Evolutionary conservation across 2,113 vertebrate genomes (phyloP), one percentile per base, ranked within the genome.

Genomic region (Panthera tigris): DNA sequence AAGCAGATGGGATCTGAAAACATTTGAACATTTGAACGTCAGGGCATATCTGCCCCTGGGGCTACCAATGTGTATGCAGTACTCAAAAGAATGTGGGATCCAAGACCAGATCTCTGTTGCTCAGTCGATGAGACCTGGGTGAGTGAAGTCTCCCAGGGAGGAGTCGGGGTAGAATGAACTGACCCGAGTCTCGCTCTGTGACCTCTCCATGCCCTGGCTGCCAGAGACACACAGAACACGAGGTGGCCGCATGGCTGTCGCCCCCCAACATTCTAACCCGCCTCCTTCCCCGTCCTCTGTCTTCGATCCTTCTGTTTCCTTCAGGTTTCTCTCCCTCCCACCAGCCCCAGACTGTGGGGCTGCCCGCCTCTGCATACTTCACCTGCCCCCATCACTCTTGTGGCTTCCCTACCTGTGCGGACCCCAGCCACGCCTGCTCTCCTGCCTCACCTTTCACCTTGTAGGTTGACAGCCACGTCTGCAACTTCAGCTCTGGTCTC

Each of bases 381-480:
- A 1, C 14, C 65, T 50, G 25, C 25, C 39, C 5, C 10, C 31
- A 4, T 2, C 31, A 6, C 1, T 19, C 41, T 80, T 3, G 41
- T 15, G 0, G 19, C 10, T 52, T 4, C 19, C 27, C 13, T 2
- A 9, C 63, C 68, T 48, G 23, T 50, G 71, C 27, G 6, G 1
- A 0, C n/a, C 81, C 31, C 52, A 55, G 52, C 52, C 52, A 16
- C 52, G 4, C 7, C 74, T 45, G 21, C 7, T 16, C 7, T 5
- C 4, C 0, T 5, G 11, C 69, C 48, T 55, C n/a, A 0, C 2
- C 1, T 4, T 29, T 33, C 68, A 18, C 50, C 18, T 41, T 52
- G 31, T 23, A 4, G 33, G 7, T 16, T 12, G 33, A 8, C 7
- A 0, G 19, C 52, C 25, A 1, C 0, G 1, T 50, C 29, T 31